These are phyloP conservation scores for Phenganax marumi DNA, from an alignment of 92 coral and sea anemone species.

Conservation along the genomic window DNA sequence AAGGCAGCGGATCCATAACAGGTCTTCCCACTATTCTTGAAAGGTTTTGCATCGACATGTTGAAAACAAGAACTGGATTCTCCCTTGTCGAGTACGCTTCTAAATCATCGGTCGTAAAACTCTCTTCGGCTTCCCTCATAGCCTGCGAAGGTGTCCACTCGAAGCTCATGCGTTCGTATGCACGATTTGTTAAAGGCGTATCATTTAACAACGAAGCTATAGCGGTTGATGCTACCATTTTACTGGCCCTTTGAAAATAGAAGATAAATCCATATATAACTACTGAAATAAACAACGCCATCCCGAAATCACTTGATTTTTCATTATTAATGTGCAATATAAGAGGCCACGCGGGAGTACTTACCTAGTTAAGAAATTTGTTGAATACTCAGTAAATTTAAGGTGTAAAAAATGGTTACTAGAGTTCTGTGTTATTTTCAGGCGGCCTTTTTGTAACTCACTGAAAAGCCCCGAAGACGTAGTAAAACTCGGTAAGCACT, in stretches of 20 bases:
- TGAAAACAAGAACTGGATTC: constrained; percentile 6
- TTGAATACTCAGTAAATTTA: neutral
- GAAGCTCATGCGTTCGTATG: neutral
- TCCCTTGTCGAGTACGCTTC: constrained; percentile 4
- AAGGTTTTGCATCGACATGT: constrained; percentile 10
- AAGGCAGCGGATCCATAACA: constrained; percentile 12
- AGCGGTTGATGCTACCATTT: constrained; percentile 1
- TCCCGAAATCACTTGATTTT: neutral
- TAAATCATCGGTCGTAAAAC: neutral
- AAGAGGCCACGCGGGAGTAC: too few relatives aligned
- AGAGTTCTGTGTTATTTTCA: neutral
- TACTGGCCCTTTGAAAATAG: constrained; percentile 6
- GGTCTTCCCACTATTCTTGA: constrained; percentile 1
- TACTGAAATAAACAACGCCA: neutral
- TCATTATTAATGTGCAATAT: too few relatives aligned
- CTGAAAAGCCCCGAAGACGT: neutral
- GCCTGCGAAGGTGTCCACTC: constrained; percentile 2
- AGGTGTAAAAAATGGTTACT: neutral
- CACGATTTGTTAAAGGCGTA: neutral
- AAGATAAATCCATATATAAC: neutral
- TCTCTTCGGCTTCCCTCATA: constrained; percentile 1
- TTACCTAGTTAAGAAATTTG: neutral
- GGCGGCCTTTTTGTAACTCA: neutral
- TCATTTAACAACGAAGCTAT: constrained; percentile 1
- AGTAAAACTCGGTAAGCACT: neutral